phyloP scores from a whole-genome alignment of 2,888 invertebrate species.

The Dynastes hyllus region DNA sequence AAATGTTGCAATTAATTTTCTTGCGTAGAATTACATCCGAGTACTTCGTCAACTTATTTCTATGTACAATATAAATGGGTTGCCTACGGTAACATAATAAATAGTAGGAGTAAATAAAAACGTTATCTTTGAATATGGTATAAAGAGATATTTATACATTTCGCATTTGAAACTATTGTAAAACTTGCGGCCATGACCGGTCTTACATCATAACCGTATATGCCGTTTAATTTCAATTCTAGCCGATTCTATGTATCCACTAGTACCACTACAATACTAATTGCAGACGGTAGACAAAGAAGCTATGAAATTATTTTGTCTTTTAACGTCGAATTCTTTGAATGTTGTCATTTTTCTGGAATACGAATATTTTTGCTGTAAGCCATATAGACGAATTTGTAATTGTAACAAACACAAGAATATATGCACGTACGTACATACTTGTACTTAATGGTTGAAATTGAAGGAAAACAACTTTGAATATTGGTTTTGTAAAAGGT shows the following conservation, averaged over 20 bases:
- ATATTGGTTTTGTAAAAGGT: no score
- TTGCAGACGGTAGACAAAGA: neutral
- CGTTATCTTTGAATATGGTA: no score
- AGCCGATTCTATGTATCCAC: constrained; percentile 14
- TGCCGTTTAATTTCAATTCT: constrained; percentile 4
- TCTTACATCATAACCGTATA: constrained; percentile 9
- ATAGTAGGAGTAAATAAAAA: no score
- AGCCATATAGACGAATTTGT: neutral
- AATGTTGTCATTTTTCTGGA: neutral
- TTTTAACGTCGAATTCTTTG: neutral
- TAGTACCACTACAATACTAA: neutral
- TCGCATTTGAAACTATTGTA: constrained; percentile 17
- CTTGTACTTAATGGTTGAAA: no score
- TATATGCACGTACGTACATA: no score
- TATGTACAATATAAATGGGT: no score
- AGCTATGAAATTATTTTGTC: neutral
- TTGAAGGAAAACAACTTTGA: no score
- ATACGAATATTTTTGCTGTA: constrained; percentile 4
- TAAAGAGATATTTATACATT: no score
- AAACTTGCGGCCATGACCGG: constrained; percentile 37
- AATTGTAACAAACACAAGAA: neutral
- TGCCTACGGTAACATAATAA: no score
- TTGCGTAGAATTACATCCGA: no score
- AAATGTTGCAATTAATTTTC: no score
- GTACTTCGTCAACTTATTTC: no score